Conservation (phyloP, 2,888 invertebrate genomes). For the Sinhomidia bicolor region DNA sequence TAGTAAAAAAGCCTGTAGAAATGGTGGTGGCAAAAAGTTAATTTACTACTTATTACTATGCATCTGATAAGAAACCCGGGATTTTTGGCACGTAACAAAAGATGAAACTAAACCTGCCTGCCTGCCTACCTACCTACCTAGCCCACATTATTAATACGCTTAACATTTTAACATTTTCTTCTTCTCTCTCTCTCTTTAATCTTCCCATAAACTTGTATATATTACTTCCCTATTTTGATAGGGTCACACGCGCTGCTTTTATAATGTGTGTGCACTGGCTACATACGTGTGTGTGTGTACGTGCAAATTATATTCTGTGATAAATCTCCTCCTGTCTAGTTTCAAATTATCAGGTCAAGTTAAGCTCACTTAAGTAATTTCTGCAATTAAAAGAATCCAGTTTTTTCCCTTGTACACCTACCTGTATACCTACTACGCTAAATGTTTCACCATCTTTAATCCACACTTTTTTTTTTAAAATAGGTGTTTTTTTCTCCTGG, state of each 20-base stretch:
- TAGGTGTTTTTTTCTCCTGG: too few relatives aligned
- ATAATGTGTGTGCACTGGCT: neutral
- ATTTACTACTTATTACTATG: constrained; percentile 67
- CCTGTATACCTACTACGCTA: too few relatives aligned
- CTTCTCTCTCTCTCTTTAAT: neutral
- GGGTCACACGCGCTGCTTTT: neutral
- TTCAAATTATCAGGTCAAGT: constrained; percentile 35
- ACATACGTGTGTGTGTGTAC: too few relatives aligned
- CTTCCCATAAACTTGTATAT: neutral
- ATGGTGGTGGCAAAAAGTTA: constrained; percentile 42
- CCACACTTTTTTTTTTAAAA: neutral
- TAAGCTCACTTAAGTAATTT: constrained; percentile 34
- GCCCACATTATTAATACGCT: neutral
- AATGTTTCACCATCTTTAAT: too few relatives aligned
- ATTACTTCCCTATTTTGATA: neutral
- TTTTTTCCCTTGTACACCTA: neutral
- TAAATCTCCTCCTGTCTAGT: neutral
- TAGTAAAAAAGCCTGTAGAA: too few relatives aligned
- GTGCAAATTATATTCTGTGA: constrained; percentile 20
- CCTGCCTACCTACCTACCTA: neutral
- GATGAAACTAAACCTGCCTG: neutral
- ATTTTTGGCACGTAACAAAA: constrained; percentile 33
- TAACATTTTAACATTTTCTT: too few relatives aligned
- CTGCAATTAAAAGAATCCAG: neutral
- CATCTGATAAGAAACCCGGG: constrained; percentile 66